Percentiles rank a stretch among this genome's conserved stretches.
These are phyloP conservation scores for Leptinotarsa lineolata DNA, from an alignment of 1,140 invertebrate species.

Conservation along the genomic window DNA sequence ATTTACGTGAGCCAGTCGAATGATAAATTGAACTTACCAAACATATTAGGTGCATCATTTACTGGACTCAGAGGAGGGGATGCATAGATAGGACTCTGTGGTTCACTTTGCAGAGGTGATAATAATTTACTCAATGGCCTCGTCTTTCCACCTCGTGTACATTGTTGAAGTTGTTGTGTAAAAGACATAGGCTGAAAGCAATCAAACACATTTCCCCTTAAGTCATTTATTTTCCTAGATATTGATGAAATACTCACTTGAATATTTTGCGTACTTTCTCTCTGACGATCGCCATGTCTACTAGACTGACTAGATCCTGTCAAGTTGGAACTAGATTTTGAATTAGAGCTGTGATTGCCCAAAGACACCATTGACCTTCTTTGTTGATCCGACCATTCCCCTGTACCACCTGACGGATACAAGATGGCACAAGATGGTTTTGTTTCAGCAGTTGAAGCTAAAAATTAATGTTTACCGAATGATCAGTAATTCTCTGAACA, in stretches of 20 bases:
- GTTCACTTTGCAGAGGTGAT: slow-evolving; percentile 75
- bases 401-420: slow-evolving; percentile 61
- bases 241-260: slow-evolving; percentile 33
- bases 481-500: slow-evolving; percentile 2
- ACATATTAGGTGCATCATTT: slow-evolving; percentile 59
- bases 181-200: slow-evolving; percentile 65
- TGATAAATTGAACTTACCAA: slow-evolving; percentile 42
- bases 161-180: slow-evolving; percentile 77
- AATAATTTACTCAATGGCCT: slow-evolving; percentile 66
- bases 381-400: slow-evolving; percentile 65
- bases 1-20: not conserved
- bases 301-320: slow-evolving; percentile 60
- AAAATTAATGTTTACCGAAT: slow-evolving; percentile 4
- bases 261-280: slow-evolving; percentile 45
- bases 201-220: not conserved
- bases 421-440: slow-evolving; percentile 70
- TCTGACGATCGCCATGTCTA: slow-evolving; percentile 51
- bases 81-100: slow-evolving; percentile 76
- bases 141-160: slow-evolving; percentile 63
- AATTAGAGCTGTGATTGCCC: slow-evolving; percentile 72
- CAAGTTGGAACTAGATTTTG: slow-evolving; percentile 73
- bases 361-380: slow-evolving; percentile 73
- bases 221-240: not conserved
- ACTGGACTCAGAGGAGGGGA: slow-evolving; percentile 75
- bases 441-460: slow-evolving; percentile 68